phyloP scores from a whole-genome alignment of 2,113 vertebrate genomes.

The Perccottus glenii region DNA sequence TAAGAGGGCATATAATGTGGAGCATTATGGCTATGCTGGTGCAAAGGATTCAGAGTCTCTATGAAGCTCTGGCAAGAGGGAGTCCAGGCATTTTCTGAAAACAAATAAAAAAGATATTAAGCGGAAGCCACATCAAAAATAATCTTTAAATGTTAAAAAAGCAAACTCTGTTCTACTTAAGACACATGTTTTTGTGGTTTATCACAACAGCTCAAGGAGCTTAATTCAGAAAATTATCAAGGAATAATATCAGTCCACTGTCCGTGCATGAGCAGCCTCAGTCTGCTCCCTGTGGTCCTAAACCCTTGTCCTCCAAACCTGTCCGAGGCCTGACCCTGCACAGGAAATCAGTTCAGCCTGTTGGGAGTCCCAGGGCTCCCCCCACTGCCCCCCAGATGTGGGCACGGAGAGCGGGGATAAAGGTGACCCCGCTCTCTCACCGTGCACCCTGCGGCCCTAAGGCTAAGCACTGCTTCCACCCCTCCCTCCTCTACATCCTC shows the following conservation, averaged over 20 bases:
- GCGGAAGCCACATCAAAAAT: conserved; percentile 6
- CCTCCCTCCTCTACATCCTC: conserved; percentile 61
- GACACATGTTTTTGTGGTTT: neutral
- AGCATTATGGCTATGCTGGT: conserved; percentile 40
- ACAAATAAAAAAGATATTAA: neutral
- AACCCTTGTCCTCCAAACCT: conserved; percentile 69
- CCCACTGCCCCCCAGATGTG: conserved; percentile 54
- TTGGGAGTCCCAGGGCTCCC: conserved; percentile 55
- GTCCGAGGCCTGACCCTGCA: conserved; percentile 80
- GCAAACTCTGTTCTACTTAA: neutral
- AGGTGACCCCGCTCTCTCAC: conserved; percentile 82
- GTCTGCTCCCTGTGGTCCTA: conserved; percentile 61
- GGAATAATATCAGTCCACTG: conserved; percentile 23
- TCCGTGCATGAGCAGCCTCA: conserved; percentile 29
- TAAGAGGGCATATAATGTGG: conserved; percentile 38
- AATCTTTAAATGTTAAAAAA: neutral
- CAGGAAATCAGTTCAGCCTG: conserved; percentile 85
- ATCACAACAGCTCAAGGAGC: neutral
- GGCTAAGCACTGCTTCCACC: conserved; percentile 54
- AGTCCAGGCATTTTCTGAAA: conserved; percentile 9
- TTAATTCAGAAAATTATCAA: conserved; percentile 18
- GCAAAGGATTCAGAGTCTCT: conserved; percentile 39
- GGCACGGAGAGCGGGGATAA: conserved; percentile 85
- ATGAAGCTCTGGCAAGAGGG: conserved; percentile 12
- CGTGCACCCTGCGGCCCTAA: conserved; percentile 33